phyloP scores from a whole-genome alignment of 2,797 vertebrate species.

The Oreochromis grahami region DNA sequence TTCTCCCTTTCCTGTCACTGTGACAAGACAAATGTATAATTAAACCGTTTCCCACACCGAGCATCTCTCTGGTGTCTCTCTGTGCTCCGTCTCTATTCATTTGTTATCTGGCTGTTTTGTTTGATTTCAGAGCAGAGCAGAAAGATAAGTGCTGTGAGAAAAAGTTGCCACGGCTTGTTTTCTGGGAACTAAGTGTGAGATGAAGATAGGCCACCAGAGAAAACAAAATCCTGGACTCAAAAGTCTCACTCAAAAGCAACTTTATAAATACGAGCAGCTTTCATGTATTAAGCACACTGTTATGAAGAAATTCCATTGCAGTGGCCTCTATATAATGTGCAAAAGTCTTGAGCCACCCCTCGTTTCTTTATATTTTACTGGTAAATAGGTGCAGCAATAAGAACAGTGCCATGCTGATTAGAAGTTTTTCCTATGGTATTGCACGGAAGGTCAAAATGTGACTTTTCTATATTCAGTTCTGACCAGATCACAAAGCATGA shows the following conservation, averaged over 20 bases:
- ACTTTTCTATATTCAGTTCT: not conserved
- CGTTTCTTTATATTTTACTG: not conserved
- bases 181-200: conserved; percentile 32
- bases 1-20: conserved; percentile 23
- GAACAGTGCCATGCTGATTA: not conserved
- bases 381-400: not conserved
- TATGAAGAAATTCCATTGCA: not conserved
- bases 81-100: not conserved
- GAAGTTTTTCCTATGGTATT: not conserved
- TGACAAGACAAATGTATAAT: conserved; percentile 57
- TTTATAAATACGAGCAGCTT: not conserved
- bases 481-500: not conserved
- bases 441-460: not conserved
- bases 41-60: conserved; percentile 59
- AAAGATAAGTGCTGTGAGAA: conserved; percentile 56
- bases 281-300: not conserved
- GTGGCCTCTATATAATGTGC: not conserved
- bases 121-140: conserved; percentile 19
- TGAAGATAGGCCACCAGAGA: not conserved
- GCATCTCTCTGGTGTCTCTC: conserved; percentile 5
- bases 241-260: not conserved
- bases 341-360: not conserved
- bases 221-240: not conserved
- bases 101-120: conserved; percentile 48
- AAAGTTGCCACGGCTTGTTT: conserved; percentile 26